These are phyloP conservation scores for Phengaris arion DNA, from an alignment of 2,888 invertebrate species.

Conservation along the genomic window DNA sequence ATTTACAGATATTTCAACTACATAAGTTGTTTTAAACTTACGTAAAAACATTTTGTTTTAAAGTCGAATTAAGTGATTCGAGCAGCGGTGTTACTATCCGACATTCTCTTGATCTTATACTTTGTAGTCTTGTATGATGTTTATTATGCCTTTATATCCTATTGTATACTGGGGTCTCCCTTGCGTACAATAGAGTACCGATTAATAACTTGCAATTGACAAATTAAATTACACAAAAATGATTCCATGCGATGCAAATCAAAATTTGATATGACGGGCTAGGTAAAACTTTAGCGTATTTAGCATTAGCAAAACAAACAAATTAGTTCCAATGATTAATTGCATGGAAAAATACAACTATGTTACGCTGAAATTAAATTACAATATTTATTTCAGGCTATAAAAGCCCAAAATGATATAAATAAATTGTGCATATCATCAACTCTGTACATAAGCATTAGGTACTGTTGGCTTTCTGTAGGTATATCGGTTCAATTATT, in stretches of 20 bases:
- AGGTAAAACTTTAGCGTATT: too few species aligned
- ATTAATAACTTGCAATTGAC: too few species aligned
- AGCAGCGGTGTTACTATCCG: background rate
- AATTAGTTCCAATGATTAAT: too few species aligned
- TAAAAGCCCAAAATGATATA: background rate
- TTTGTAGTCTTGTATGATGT: background rate
- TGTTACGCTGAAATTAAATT: too few species aligned
- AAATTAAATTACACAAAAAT: too few species aligned
- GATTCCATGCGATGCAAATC: too few species aligned
- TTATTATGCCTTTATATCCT: background rate
- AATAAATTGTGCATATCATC: background rate
- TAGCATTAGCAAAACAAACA: too few species aligned
- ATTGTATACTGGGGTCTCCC: background rate
- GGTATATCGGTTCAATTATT: background rate
- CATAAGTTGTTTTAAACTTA: background rate
- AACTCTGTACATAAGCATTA: background rate
- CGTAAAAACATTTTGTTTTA: background rate
- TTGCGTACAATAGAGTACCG: background rate
- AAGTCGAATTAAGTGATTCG: background rate
- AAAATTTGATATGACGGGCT: too few species aligned
- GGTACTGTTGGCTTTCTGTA: background rate
- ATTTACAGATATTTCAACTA: slow-evolving; percentile 13
- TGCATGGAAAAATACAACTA: too few species aligned
- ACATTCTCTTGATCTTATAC: background rate
- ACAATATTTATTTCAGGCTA: background rate